Percentiles rank a stretch among this genome's conserved stretches.
Evolutionary conservation across 2,113 vertebrate species (phyloP).

Genomic region (Cyrtonyx montezumae): DNA sequence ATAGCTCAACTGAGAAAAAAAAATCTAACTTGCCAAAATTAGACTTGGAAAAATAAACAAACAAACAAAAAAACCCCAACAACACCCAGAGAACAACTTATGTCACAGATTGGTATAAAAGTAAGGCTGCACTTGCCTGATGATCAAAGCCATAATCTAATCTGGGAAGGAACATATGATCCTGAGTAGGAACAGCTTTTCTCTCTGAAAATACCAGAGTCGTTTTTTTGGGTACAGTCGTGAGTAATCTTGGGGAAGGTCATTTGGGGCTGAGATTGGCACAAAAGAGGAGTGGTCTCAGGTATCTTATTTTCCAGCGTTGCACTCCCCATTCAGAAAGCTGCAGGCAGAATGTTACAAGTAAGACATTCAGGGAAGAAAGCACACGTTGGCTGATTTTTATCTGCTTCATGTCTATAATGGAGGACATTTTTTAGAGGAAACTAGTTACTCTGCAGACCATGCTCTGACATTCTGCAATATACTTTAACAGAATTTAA

Average conservation of each 20-base stretch:
- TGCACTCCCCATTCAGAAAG: neutral
- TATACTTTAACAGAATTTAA: neutral
- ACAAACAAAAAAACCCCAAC: neutral
- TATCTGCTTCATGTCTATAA: accelerated
- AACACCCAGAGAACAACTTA: neutral
- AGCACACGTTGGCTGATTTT: neutral
- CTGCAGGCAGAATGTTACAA: neutral
- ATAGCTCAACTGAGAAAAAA: neutral
- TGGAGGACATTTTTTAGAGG: neutral
- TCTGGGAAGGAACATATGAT: slow-evolving; percentile 10
- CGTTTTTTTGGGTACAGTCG: neutral
- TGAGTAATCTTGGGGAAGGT: neutral
- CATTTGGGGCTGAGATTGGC: neutral
- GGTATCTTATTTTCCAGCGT: neutral
- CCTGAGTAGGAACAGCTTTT: neutral
- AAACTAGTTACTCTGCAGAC: neutral
- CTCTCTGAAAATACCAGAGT: neutral
- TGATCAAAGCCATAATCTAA: neutral
- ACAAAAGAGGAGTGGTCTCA: neutral
- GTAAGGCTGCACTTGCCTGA: neutral
- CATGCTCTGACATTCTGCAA: neutral
- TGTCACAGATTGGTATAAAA: neutral
- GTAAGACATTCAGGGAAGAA: neutral
- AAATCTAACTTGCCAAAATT: neutral
- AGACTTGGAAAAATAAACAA: neutral